phyloP scores from a whole-genome alignment of 2,113 vertebrate species.

The Channa argus region DNA sequence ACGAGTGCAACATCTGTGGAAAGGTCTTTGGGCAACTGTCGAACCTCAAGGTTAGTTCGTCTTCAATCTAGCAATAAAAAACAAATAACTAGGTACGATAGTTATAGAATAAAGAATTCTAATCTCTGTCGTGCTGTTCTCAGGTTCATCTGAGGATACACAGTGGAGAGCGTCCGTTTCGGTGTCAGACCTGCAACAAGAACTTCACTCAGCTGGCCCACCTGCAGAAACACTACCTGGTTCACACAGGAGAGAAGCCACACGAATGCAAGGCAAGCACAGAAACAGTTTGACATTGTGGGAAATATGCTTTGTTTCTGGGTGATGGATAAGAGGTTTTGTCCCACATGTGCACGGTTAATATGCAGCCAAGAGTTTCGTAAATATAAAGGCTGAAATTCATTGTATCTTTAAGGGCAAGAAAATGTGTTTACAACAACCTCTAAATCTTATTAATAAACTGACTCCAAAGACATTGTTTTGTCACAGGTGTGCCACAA shows the following conservation, averaged over 20 bases:
- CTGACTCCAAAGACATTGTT: constrained; percentile 1
- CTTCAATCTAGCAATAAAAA: background rate
- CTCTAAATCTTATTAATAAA: too few species aligned
- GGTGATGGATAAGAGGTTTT: too few species aligned
- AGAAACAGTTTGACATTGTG: background rate
- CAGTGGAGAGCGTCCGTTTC: constrained; percentile 95
- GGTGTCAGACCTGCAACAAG: constrained; percentile 94
- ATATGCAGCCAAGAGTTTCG: background rate
- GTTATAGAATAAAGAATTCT: background rate
- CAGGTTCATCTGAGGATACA: constrained; percentile 97
- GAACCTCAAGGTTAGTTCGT: constrained; percentile 92
- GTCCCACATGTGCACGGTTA: background rate
- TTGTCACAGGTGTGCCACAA: constrained; percentile 90
- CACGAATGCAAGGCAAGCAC: constrained; percentile 92
- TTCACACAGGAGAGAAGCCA: constrained; percentile 96
- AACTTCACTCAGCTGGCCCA: constrained; percentile 96
- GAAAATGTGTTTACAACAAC: too few species aligned
- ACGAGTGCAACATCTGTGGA: constrained; percentile 94
- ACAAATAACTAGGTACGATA: background rate
- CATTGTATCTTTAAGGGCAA: too few species aligned
- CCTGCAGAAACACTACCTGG: constrained; percentile 97
- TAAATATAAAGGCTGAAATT: too few species aligned
- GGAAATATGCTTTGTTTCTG: background rate
- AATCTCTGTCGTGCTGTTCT: constrained; percentile 2
- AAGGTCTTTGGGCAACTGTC: constrained; percentile 97